Conservation (phyloP, 2,113 vertebrate genomes). For the Centropus bengalensis region DNA sequence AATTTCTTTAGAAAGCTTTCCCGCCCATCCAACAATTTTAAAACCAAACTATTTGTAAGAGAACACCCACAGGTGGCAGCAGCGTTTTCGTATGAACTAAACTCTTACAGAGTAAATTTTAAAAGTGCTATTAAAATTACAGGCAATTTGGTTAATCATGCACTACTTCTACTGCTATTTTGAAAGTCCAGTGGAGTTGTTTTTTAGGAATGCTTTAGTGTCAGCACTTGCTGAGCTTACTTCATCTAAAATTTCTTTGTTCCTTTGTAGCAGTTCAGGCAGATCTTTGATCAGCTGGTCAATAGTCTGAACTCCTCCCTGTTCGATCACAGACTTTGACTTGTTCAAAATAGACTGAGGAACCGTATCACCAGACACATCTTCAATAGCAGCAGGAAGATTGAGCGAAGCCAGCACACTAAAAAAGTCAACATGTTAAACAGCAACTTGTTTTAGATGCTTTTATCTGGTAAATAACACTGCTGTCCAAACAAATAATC, state of each 20-base stretch:
- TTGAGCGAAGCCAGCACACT: conserved; percentile 97
- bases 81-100: not conserved
- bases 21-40: fast-evolving
- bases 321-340: conserved; percentile 86
- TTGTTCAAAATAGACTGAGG: conserved; percentile 96
- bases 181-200: not conserved
- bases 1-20: not conserved
- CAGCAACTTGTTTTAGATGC: not conserved
- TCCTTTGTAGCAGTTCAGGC: conserved; percentile 93
- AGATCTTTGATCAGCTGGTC: conserved; percentile 95
- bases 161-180: not conserved
- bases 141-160: not conserved
- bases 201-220: not conserved
- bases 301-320: conserved; percentile 93
- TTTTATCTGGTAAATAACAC: not conserved
- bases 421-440: not conserved
- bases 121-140: not conserved
- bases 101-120: not conserved
- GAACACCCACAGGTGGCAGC: not conserved
- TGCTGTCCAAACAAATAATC: not conserved
- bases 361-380: conserved; percentile 93
- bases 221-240: conserved; percentile 58
- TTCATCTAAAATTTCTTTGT: conserved; percentile 96
- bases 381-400: conserved; percentile 96
- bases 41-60: not conserved